A percentile compares a stretch with the other conserved stretches of the same genome.
Conservation (phyloP, 2,888 invertebrate species). For the Callosobruchus maculatus region DNA sequence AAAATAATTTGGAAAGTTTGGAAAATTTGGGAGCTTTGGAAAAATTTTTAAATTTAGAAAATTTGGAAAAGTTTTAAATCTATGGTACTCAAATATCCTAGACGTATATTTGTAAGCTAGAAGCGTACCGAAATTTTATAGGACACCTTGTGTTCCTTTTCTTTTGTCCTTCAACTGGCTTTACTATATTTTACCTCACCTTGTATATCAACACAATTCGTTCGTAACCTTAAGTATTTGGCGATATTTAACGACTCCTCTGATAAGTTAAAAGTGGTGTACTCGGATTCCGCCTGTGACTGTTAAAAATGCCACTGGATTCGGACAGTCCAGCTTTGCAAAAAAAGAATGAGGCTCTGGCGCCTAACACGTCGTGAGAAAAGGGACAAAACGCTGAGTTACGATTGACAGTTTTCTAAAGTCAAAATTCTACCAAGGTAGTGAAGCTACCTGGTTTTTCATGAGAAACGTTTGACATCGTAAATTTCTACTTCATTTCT, state of each 20-base stretch:
- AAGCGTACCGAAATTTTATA: too few species aligned
- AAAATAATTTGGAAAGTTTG: too few species aligned
- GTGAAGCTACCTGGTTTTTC: neutral
- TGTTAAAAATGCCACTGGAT: slow-evolving; percentile 35
- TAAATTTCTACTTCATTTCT: too few species aligned
- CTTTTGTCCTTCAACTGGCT: too few species aligned
- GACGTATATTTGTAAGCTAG: too few species aligned
- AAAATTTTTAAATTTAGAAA: too few species aligned
- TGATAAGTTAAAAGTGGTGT: slow-evolving; percentile 42
- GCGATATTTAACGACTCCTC: slow-evolving; percentile 38
- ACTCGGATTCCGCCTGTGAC: slow-evolving; percentile 48
- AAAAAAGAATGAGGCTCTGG: slow-evolving; percentile 25
- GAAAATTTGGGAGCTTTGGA: too few species aligned
- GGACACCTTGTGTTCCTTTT: too few species aligned
- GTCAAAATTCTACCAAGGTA: neutral
- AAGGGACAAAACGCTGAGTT: neutral
- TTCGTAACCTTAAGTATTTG: neutral
- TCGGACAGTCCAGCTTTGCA: slow-evolving; percentile 31
- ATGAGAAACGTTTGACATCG: neutral
- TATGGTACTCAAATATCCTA: too few species aligned
- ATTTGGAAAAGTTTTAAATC: too few species aligned
- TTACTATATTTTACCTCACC: too few species aligned
- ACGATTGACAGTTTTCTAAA: neutral
- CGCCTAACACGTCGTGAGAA: neutral
- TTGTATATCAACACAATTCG: neutral